Percentiles rank a stretch among this genome's conserved stretches.
Conservation (phyloP, 1,140 invertebrate species). For the Caerostris extrusa region DNA sequence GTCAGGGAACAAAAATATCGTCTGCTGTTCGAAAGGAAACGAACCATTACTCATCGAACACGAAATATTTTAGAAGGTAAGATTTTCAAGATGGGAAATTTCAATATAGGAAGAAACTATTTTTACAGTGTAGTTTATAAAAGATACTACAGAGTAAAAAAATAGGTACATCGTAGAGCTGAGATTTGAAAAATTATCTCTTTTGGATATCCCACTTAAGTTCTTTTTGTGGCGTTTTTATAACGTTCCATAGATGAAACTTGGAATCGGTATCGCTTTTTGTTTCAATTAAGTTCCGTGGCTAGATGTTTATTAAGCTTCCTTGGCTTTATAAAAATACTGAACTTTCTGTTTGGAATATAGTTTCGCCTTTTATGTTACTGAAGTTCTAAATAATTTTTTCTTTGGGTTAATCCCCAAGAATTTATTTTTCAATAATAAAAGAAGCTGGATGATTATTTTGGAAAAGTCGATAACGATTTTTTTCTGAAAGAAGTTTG, state of each 20-base stretch:
- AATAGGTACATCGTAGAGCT: not conserved
- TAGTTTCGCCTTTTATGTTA: not conserved
- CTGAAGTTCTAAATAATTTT: no score
- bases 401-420: no score
- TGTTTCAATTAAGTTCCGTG: not conserved
- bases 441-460: no score
- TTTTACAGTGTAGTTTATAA: not conserved
- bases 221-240: not conserved
- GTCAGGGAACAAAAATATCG: not conserved
- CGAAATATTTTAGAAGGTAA: not conserved
- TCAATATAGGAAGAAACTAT: not conserved
- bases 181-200: slow-evolving; percentile 23
- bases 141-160: not conserved
- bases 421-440: no score
- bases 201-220: slow-evolving; percentile 18
- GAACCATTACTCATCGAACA: not conserved
- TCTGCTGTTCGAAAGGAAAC: not conserved
- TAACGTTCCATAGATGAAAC: not conserved
- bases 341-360: not conserved
- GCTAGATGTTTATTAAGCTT: not conserved
- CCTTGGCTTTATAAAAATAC: not conserved
- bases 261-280: not conserved
- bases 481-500: no score
- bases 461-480: no score
- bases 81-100: not conserved